These are phyloP conservation scores for Carduelis carduelis DNA, from an alignment of 2,797 vertebrate genomes.

Conservation along the genomic window DNA sequence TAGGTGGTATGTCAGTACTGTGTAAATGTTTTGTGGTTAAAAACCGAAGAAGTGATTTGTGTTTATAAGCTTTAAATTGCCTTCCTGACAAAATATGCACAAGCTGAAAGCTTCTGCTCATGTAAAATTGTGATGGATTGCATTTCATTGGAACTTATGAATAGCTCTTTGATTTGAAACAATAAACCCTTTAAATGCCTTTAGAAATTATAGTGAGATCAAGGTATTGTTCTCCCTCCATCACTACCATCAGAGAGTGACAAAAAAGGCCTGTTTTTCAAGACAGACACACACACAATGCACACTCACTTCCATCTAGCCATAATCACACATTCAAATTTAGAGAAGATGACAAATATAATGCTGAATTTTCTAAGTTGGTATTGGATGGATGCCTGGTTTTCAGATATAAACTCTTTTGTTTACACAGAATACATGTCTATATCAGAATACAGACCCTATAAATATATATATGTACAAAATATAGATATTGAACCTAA, in stretches of 20 bases:
- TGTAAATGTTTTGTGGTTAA: slow-evolving; percentile 47
- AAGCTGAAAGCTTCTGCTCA: slow-evolving; percentile 48
- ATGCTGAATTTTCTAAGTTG: neutral
- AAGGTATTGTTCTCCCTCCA: neutral
- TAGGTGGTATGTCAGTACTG: slow-evolving; percentile 17
- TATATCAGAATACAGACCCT: neutral
- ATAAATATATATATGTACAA: neutral
- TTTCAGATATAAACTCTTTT: neutral
- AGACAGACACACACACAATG: neutral
- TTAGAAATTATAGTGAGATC: neutral
- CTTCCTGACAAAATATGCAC: slow-evolving; percentile 43
- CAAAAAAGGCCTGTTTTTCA: neutral
- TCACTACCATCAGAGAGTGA: neutral
- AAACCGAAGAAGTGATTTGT: slow-evolving; percentile 54
- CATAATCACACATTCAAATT: neutral
- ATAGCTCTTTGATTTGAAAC: slow-evolving; percentile 45
- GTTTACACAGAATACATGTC: neutral
- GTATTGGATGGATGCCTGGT: neutral
- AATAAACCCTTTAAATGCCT: slow-evolving; percentile 31
- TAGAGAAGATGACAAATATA: neutral
- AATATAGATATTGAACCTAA: neutral
- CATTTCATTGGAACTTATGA: slow-evolving; percentile 47
- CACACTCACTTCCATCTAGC: too few relatives aligned
- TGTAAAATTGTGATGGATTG: slow-evolving; percentile 33
- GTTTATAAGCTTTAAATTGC: slow-evolving; percentile 62